Evolutionary conservation across 2,888 invertebrate genomes (phyloP).

Genomic region (Habroteleia sp.): DNA sequence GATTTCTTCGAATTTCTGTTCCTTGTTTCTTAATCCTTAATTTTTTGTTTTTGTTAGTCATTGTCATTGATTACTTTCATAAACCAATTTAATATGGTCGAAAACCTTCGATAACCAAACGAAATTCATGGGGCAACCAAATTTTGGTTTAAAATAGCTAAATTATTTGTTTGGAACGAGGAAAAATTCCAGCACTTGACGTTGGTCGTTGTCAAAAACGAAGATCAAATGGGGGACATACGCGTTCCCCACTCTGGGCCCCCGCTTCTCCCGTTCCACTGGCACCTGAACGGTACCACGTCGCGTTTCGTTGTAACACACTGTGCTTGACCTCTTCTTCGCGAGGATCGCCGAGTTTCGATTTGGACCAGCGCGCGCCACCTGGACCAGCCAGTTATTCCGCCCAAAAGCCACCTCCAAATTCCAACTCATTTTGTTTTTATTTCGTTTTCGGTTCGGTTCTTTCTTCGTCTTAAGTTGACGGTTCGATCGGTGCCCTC

Average conservation of each 20-base stretch:
- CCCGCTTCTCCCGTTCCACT: constrained; percentile 43
- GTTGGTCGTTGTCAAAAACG: constrained; percentile 24
- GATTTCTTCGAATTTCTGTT: too few species aligned
- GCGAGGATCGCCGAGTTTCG: constrained; percentile 63
- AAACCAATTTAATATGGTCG: too few species aligned
- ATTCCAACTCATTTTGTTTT: not conserved
- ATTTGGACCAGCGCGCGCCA: constrained; percentile 12
- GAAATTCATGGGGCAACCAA: too few species aligned
- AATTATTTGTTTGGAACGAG: too few species aligned
- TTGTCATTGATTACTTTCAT: too few species aligned
- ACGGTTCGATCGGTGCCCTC: too few species aligned
- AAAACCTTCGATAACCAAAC: too few species aligned
- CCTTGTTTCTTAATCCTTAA: too few species aligned
- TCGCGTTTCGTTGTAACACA: constrained; percentile 63
- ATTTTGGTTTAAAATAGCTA: too few species aligned
- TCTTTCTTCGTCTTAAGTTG: too few species aligned
- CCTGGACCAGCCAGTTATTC: constrained; percentile 22
- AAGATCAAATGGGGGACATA: constrained; percentile 18
- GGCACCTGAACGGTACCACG: constrained; percentile 57
- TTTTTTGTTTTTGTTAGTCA: too few species aligned
- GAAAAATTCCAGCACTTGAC: constrained; percentile 7
- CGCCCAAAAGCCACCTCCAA: constrained; percentile 1
- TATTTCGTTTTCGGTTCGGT: not conserved
- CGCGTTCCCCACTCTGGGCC: constrained; percentile 47
- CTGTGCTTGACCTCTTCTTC: constrained; percentile 69